Evolutionary conservation across 2,888 invertebrate species (phyloP), one percentile per base, ranked within the genome.

Genomic region (Stenurella melanura): DNA sequence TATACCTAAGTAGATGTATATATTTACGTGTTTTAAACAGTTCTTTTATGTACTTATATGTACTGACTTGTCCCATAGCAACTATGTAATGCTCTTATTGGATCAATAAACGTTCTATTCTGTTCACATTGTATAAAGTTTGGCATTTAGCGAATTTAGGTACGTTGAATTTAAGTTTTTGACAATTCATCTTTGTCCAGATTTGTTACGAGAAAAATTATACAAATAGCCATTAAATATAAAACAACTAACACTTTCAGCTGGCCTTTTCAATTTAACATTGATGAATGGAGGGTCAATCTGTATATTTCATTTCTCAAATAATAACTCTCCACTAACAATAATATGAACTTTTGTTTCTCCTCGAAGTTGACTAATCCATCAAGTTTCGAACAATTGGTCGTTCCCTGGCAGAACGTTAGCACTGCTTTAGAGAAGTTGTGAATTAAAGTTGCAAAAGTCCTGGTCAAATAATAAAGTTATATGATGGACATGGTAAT

Each of bases 401-500:
- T 18, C 21, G 42, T 18, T 21, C 58, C 60, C 38, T 38, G 42
- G 34, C 54, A 54, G 67, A 19, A 26, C 50, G 38, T 69, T 57
- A 17, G 21, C 61, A 30, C 26, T 26, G 38, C 57, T 18, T 58
- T n/a, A 30, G 58, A 42, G 70, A 38, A 60, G 70, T 70, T 69
- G 30, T 57, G 69, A 69, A 38, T 56, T 61, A 54, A 73, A 73
- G 73, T 73, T 74, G 60, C 50, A 50, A 67, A 64, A 74, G 30
- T 60, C 58, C 66, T 21, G 58, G 67, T 67, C 74, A 74, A 74
- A 74, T 74, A 66, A 73, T 73, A 58, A 74, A 18, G 50, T 34
- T 74, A 56, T 38, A 38, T 57, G 66, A 74, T 67, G 74, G 74
- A 67, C 74, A 66, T 74, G 56, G 74, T 74, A 74, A 74, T 74